phyloP scores from a whole-genome alignment of 2,888 invertebrate genomes.

The Agrilus cyanescens region DNA sequence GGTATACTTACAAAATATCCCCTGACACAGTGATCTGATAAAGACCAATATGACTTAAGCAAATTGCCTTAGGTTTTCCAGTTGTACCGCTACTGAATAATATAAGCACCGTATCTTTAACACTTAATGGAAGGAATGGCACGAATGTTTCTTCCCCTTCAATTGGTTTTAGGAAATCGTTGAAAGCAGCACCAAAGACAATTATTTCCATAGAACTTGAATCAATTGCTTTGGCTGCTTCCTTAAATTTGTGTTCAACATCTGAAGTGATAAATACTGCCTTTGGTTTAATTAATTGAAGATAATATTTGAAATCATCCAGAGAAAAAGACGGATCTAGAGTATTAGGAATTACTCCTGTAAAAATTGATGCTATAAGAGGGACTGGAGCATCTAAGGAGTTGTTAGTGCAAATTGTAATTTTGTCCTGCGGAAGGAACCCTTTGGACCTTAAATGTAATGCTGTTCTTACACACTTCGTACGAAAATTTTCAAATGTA shows the following conservation, averaged over 20 bases:
- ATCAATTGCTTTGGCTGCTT: slow-evolving; percentile 8
- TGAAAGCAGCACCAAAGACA: slow-evolving; percentile 15
- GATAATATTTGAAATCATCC: slow-evolving; percentile 18
- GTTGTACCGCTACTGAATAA: slow-evolving; percentile 22
- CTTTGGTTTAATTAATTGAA: slow-evolving; percentile 16
- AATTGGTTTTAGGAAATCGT: slow-evolving; percentile 12
- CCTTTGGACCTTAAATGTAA: slow-evolving; percentile 21
- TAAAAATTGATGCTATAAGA: slow-evolving; percentile 36
- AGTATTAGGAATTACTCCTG: slow-evolving; percentile 29
- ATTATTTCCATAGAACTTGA: slow-evolving; percentile 14
- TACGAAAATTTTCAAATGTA: slow-evolving; percentile 27
- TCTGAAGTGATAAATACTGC: slow-evolving; percentile 7
- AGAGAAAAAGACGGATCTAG: slow-evolving; percentile 22
- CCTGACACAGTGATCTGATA: too few relatives aligned
- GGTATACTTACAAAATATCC: too few relatives aligned
- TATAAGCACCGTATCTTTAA: slow-evolving; percentile 15
- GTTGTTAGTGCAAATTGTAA: slow-evolving; percentile 37
- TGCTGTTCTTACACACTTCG: slow-evolving; percentile 13
- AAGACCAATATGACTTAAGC: slow-evolving; percentile 12
- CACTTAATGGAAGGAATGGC: slow-evolving; percentile 10
- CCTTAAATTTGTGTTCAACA: slow-evolving; percentile 12
- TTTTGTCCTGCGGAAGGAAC: slow-evolving; percentile 34
- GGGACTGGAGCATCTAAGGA: slow-evolving; percentile 36
- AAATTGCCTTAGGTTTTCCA: slow-evolving; percentile 20
- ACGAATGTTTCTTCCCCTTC: slow-evolving; percentile 17